phyloP scores from a whole-genome alignment of 2,113 vertebrate genomes.

The Montifringilla adamsi region DNA sequence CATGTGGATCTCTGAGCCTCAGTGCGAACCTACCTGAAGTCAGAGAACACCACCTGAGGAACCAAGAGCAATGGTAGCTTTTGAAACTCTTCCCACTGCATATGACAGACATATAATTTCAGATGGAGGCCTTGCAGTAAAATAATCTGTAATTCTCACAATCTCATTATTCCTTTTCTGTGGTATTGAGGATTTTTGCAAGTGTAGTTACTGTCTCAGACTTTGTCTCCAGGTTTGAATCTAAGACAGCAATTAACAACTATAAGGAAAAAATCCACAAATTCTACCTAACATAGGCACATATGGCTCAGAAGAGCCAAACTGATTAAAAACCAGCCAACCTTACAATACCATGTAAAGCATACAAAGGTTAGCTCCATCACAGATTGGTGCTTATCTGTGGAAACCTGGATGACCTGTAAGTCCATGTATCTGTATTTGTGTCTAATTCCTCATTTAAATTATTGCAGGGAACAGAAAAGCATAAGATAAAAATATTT shows the following conservation, averaged over 20 bases:
- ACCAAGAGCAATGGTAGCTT: not conserved
- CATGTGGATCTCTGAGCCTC: not conserved
- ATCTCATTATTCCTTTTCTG: not conserved
- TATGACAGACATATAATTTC: not conserved
- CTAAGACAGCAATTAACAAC: not conserved
- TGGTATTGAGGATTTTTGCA: not conserved
- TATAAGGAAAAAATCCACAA: not conserved
- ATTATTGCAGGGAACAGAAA: not conserved
- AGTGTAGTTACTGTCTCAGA: not conserved
- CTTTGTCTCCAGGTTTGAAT: not conserved
- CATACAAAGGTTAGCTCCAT: not conserved
- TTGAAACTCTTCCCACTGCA: not conserved
- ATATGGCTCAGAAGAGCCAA: not conserved
- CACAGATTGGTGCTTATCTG: not conserved
- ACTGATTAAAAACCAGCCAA: not conserved
- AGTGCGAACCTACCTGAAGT: not conserved
- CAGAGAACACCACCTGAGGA: not conserved
- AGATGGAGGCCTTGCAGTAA: not conserved
- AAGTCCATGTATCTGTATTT: fast-evolving
- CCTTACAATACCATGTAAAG: not conserved
- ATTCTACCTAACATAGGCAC: not conserved
- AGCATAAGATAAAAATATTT: not conserved
- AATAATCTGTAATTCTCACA: not conserved
- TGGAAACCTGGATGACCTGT: not conserved
- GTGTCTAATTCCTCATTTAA: not conserved